These are phyloP conservation scores for Ptilorrhoa leucosticta DNA, from an alignment of 2,113 vertebrate species.

Conservation along the genomic window DNA sequence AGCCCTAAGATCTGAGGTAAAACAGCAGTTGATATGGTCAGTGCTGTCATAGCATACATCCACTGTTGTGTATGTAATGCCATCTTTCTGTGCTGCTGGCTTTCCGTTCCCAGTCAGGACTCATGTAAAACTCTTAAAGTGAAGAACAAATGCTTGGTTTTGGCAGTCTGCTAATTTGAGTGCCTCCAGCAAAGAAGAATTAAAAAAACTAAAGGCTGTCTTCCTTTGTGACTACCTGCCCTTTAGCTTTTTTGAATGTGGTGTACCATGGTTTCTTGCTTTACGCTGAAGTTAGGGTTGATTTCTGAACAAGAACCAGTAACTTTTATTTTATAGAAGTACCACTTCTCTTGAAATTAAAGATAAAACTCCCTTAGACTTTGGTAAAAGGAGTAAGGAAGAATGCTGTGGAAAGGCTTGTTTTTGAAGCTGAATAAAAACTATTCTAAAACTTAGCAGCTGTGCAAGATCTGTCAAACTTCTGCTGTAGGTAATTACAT, in stretches of 20 bases:
- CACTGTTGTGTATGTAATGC: neutral
- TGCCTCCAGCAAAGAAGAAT: neutral
- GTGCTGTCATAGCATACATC: neutral
- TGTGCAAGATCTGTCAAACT: neutral
- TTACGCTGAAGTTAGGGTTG: neutral
- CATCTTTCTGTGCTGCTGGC: neutral
- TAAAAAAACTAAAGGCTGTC: neutral
- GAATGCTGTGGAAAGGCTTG: neutral
- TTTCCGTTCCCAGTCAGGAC: neutral
- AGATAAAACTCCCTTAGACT: neutral
- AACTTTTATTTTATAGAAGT: neutral
- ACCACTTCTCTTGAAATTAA: neutral
- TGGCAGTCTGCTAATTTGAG: neutral
- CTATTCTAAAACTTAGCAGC: neutral
- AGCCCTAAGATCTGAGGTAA: neutral
- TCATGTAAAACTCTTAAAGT: rapidly evolving
- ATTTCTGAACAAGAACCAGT: neutral
- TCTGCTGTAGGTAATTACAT: neutral
- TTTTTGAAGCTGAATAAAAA: neutral
- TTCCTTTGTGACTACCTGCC: neutral
- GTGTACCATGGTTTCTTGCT: neutral
- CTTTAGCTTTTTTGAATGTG: neutral
- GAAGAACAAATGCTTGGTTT: neutral
- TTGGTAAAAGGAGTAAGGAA: neutral
- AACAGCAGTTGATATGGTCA: neutral